Percentiles rank a stretch among this genome's conserved stretches.
Evolutionary conservation across 64 coral and sea anemone genomes (phyloP).

Genomic region (Platygyra sinensis): DNA sequence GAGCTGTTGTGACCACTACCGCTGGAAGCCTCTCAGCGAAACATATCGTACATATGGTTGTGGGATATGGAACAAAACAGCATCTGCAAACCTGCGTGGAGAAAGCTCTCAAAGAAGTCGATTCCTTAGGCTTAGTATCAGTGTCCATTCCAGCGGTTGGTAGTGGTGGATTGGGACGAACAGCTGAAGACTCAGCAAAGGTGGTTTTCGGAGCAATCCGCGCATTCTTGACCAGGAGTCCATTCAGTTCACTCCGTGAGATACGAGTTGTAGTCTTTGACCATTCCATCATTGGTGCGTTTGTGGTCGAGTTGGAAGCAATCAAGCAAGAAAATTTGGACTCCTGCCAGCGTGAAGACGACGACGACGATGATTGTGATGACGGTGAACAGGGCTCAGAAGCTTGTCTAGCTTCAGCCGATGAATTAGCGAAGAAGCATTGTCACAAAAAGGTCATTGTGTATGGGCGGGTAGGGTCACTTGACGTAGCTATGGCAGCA

Average conservation of each 20-base stretch:
- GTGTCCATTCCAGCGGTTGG: slow-evolving; percentile 51
- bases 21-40: background rate
- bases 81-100: slow-evolving; percentile 30
- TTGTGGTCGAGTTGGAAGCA: background rate
- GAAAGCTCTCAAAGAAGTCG: slow-evolving; percentile 17
- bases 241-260: background rate
- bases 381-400: background rate
- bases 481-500: background rate
- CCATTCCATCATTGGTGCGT: background rate
- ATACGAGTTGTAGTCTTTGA: slow-evolving; percentile 12
- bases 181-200: background rate
- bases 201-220: slow-evolving; percentile 21
- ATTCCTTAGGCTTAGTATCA: background rate
- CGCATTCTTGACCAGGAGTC: background rate
- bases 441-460: slow-evolving; percentile 1
- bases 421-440: background rate
- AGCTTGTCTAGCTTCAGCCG: background rate
- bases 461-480: background rate
- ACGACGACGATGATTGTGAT: background rate
- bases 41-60: slow-evolving; percentile 21
- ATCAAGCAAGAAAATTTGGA: background rate
- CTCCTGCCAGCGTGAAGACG: background rate
- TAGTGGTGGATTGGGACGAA: slow-evolving; percentile 7
- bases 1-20: background rate
- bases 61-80: background rate